phyloP scores from a whole-genome alignment of 2,113 vertebrate genomes.

The Anarhynchus alexandrinus region DNA sequence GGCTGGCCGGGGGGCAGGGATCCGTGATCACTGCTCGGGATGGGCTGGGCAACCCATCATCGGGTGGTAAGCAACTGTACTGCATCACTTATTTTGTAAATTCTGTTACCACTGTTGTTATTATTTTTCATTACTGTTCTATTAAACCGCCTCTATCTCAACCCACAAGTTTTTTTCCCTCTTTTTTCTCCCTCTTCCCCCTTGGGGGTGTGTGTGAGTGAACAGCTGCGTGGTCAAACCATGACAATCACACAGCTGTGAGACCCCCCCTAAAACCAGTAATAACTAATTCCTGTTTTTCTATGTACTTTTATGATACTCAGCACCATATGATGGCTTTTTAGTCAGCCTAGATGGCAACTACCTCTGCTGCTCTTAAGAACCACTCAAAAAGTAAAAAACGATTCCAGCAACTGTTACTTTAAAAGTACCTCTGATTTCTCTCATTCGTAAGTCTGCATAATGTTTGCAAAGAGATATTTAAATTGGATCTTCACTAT shows the following conservation, averaged over 20 bases:
- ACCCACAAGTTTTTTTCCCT: too few relatives aligned
- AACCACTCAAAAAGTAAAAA: not conserved
- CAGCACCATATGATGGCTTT: not conserved
- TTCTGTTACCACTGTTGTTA: too few relatives aligned
- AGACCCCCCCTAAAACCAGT: not conserved
- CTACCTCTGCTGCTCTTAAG: not conserved
- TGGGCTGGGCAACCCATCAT: too few relatives aligned
- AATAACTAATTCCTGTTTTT: not conserved
- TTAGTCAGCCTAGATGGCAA: not conserved
- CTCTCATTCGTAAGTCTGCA: not conserved
- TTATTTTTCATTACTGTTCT: too few relatives aligned
- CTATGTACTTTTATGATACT: not conserved
- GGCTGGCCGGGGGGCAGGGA: too few relatives aligned
- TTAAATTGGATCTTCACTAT: not conserved
- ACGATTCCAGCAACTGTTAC: not conserved
- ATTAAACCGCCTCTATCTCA: too few relatives aligned
- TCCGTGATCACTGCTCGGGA: too few relatives aligned
- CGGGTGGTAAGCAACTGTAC: too few relatives aligned
- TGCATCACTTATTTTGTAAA: too few relatives aligned
- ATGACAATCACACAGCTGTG: not conserved
- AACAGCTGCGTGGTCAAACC: too few relatives aligned
- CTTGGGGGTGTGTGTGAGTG: too few relatives aligned
- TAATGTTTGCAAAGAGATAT: not conserved
- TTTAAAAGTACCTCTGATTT: not conserved
- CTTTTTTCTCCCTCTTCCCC: too few relatives aligned